phyloP scores from a whole-genome alignment of 2,888 invertebrate genomes.

The Thera obeliscata region DNA sequence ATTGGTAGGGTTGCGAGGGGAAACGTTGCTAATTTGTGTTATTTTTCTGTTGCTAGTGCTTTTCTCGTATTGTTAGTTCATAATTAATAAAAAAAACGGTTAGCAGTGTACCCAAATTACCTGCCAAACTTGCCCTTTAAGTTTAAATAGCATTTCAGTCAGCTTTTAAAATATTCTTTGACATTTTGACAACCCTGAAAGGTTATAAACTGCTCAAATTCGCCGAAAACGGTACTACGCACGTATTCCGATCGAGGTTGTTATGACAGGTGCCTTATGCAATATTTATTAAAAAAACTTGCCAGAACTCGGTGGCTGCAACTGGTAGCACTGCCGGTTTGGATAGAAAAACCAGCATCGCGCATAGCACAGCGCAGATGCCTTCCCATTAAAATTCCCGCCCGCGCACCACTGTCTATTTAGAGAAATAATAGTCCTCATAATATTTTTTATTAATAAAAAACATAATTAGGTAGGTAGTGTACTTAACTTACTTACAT shows the following conservation, averaged over 20 bases:
- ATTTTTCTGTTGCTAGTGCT: not conserved
- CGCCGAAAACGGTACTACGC: slow-evolving; percentile 35
- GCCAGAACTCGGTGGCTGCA: slow-evolving; percentile 52
- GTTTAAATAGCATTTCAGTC: no score
- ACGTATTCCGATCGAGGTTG: slow-evolving; percentile 28
- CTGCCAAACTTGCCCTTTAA: no score
- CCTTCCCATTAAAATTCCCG: slow-evolving; percentile 76
- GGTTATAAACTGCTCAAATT: slow-evolving; percentile 25
- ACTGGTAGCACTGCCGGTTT: slow-evolving; percentile 53
- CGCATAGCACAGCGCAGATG: slow-evolving; percentile 58
- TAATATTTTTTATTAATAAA: slow-evolving; percentile 48
- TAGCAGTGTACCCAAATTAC: no score
- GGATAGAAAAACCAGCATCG: slow-evolving; percentile 58
- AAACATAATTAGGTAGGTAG: slow-evolving; percentile 7
- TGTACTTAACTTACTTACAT: slow-evolving; percentile 9
- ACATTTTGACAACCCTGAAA: slow-evolving; percentile 22
- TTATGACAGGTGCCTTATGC: slow-evolving; percentile 49
- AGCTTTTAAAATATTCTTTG: not conserved
- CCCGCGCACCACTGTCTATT: slow-evolving; percentile 74
- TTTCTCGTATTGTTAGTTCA: no score
- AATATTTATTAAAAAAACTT: slow-evolving; percentile 46
- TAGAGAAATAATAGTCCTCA: slow-evolving; percentile 71
- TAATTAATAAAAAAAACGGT: no score
- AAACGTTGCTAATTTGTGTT: slow-evolving; percentile 7
- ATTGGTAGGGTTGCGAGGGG: slow-evolving; percentile 17